phyloP scores from a whole-genome alignment of 2,888 invertebrate genomes.

The Acleris literana region DNA sequence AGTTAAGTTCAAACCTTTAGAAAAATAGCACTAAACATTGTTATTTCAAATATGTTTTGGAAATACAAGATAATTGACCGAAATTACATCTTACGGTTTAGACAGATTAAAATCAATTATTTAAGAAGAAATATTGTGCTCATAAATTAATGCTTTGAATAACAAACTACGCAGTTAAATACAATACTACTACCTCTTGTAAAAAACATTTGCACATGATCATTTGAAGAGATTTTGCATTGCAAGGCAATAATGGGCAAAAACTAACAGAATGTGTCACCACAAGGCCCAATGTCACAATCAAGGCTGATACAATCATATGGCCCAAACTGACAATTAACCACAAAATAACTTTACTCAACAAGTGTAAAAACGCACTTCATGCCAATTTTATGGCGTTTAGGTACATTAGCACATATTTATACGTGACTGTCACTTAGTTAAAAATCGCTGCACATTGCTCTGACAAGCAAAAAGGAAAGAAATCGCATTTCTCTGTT shows the following conservation, averaged over 20 bases:
- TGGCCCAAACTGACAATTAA: slow-evolving; percentile 41
- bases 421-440: slow-evolving; percentile 31
- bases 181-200: too few species aligned
- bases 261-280: slow-evolving; percentile 25
- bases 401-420: slow-evolving; percentile 22
- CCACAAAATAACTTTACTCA: slow-evolving; percentile 39
- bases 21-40: too few species aligned
- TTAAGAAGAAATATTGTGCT: background rate
- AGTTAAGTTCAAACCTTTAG: too few species aligned
- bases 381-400: slow-evolving; percentile 20
- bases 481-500: slow-evolving; percentile 59
- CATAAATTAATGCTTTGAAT: too few species aligned
- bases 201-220: background rate
- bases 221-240: slow-evolving; percentile 29
- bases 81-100: background rate
- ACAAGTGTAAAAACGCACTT: background rate
- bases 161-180: too few species aligned
- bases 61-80: background rate
- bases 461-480: slow-evolving; percentile 61
- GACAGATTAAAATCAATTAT: too few species aligned
- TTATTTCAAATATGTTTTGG: background rate
- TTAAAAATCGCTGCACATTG: slow-evolving; percentile 38
- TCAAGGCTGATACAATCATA: slow-evolving; percentile 72
- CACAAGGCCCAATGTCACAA: slow-evolving; percentile 62
- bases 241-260: slow-evolving; percentile 45